Base-by-base conservation (phyloP, 1,140 invertebrate genomes). In the Steinernema khuongi region DNA sequence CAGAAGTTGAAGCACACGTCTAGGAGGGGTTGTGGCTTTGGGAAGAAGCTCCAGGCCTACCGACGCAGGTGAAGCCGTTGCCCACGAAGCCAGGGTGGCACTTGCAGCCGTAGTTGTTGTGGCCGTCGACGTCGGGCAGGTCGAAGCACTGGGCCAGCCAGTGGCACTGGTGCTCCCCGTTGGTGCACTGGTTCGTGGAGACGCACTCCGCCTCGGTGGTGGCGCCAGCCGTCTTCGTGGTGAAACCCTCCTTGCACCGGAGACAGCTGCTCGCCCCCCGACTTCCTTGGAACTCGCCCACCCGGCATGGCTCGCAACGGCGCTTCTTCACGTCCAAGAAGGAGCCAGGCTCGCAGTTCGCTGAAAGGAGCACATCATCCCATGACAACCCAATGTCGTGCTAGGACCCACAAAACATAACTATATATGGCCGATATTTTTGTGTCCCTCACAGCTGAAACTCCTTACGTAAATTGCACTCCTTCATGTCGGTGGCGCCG, bases 71-170 rank as follows among this genome's bases (percentile, higher is more conserved):
- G 70, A 85, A 85, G 18, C 86, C 85, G 73, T 84, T 85, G n/a
- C 83, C 92, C 85, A 94, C 94, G 87, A 93, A 96, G 1, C 93
- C 94, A 1, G 92, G 91, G 83, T 94, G 94, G 85, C 94, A 96
- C 83, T 94, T 91, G 80, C 94, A 96, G 77, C 91, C 91, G 87
- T 93, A 94, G 79, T 92, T 75, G 26, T 41, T 50, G 17, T 75
- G 50, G 18, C 74, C 68, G n/a, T 69, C 60, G 0, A 92, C 90
- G 60, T 94, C 88, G 0, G 94, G 88, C 85, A 94, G 95, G 80
- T 93, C 91, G 95, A 77, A 94, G 92, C 4, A 89, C 87, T 85
- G 91, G 90, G 70, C 89, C 91, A n/a, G 89, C 90, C 73, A 76
- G 43, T 76, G 73, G 68, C 78, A 79, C 18, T 80, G 77, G 60